These are phyloP conservation scores for Vireo griseus DNA, from an alignment of 2,797 vertebrate species.

Conservation along the genomic window DNA sequence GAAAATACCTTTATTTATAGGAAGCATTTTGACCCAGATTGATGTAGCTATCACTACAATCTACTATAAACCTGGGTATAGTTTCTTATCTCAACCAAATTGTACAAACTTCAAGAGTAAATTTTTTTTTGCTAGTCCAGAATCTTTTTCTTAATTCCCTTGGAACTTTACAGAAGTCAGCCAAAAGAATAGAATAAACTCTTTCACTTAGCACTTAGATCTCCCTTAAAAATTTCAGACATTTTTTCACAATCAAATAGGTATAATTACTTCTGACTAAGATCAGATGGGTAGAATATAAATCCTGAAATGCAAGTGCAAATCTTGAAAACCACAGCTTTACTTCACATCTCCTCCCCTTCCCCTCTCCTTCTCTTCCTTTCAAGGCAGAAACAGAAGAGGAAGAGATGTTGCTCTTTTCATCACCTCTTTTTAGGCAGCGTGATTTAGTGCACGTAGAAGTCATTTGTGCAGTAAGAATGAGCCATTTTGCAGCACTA, in stretches of 20 bases:
- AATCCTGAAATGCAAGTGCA: background rate
- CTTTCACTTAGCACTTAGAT: background rate
- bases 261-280: background rate
- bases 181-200: background rate
- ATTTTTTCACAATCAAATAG: background rate
- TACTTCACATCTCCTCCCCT: background rate
- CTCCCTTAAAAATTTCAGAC: background rate
- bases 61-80: background rate
- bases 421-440: slow-evolving; percentile 3
- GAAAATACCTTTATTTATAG: background rate
- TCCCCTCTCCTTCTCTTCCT: background rate
- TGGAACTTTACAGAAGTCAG: background rate
- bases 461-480: slow-evolving; percentile 19
- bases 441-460: slow-evolving; percentile 21
- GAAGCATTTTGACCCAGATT: background rate
- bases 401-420: slow-evolving; percentile 12
- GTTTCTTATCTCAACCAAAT: background rate
- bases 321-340: background rate
- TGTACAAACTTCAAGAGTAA: background rate
- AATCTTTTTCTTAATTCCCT: background rate
- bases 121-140: background rate
- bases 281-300: background rate
- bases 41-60: background rate
- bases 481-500: background rate
- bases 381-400: background rate